Base-by-base conservation (phyloP, 1,140 invertebrate species). In the Muscidifurax raptorellus region DNA sequence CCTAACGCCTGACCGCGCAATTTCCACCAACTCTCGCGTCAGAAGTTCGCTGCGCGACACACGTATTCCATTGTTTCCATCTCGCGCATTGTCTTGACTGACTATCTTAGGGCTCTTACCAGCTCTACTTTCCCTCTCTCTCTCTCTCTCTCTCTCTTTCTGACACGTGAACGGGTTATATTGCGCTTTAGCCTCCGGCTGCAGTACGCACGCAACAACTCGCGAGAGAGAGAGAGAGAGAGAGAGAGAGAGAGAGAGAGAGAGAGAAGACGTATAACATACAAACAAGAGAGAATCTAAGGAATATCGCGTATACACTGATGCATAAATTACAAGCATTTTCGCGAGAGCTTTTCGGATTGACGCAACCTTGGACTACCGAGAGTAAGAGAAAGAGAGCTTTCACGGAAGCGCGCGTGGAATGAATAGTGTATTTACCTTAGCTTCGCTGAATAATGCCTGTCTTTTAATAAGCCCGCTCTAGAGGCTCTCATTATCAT, bases 1-100 rank as follows among this genome's bases (percentile, higher is more conserved):
- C 67, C 44, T 59, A 59, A 59, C 52, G 52, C 52, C 52, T 59
- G 44, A n/a, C 18, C 44, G 69, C 66, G 36, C 22, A 52, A 59
- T 28, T 13, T 52, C 25, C 71, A 25, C 30, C 15, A 27, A 27
- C 71, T 7, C 59, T 18, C 72, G 52, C 25, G 72, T 76, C 81
- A 47, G 72, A 82, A 76, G 66, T 47, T 82, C 81, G 15, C 44
- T 25, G 69, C 0, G 40, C 12, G n/a, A 28, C 22, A 18, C n/a
- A 15, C 15, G 72, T 75, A 59, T 28, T 77, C 52, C 18, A 47
- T 77, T 75, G 80, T 75, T 66, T 52, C 25, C 71, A 40, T 82
- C 32, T 40, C 30, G 13, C 59, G 25, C 75, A 69, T 71, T 83
- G 74, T 83, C 81, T 76, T 83, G 0, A 9, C 69, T 27, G 18